These are phyloP conservation scores for Carcina quercana DNA, from an alignment of 2,888 invertebrate species.

Conservation along the genomic window DNA sequence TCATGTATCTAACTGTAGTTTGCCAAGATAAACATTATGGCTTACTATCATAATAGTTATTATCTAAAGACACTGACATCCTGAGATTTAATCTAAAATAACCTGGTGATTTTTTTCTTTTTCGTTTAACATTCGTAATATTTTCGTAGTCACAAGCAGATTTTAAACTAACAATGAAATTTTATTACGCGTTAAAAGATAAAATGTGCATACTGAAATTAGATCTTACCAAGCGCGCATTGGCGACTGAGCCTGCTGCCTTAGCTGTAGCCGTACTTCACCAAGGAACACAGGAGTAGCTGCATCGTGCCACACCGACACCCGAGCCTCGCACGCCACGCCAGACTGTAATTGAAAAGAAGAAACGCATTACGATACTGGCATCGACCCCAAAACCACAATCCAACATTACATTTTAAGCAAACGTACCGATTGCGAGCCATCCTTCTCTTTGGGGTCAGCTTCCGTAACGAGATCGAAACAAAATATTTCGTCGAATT, in stretches of 20 bases:
- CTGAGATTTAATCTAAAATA: too few species aligned
- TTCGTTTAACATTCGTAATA: too few species aligned
- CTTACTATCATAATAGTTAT: too few species aligned
- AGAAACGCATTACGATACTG: not conserved
- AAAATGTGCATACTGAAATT: too few species aligned
- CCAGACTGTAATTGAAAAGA: constrained; percentile 48
- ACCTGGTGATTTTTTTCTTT: too few species aligned
- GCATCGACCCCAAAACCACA: not conserved
- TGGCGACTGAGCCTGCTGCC: constrained; percentile 73
- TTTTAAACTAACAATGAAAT: too few species aligned
- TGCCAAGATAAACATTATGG: too few species aligned
- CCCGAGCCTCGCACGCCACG: constrained; percentile 86
- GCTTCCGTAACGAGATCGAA: constrained; percentile 80
- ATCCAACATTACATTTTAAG: not conserved
- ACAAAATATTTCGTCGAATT: constrained; percentile 90
- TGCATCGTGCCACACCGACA: constrained; percentile 91
- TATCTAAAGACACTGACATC: too few species aligned
- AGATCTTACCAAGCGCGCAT: constrained; percentile 81
- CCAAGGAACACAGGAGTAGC: constrained; percentile 91
- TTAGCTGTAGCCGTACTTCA: constrained; percentile 87
- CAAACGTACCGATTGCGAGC: constrained; percentile 67
- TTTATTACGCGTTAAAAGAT: too few species aligned
- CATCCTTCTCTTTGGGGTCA: constrained; percentile 68
- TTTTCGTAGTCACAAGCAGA: too few species aligned
- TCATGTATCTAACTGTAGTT: too few species aligned